These are phyloP conservation scores for Tylochromis polylepis DNA, from an alignment of 2,113 vertebrate genomes.

Conservation along the genomic window DNA sequence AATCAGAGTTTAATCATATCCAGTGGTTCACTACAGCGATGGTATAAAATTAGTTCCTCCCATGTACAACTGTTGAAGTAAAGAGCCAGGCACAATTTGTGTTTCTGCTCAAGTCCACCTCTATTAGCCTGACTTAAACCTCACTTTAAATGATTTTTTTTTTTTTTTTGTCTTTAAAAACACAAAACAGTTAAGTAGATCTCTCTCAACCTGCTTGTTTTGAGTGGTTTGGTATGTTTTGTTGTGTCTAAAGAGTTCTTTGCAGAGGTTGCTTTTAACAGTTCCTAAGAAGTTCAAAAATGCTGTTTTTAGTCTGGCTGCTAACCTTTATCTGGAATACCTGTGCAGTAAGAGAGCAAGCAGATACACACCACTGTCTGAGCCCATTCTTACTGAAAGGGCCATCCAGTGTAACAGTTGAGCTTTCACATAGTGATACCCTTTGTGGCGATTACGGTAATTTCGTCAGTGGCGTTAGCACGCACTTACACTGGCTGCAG, in stretches of 20 bases:
- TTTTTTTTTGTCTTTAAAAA: neutral
- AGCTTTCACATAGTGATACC: neutral
- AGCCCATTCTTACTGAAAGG: neutral
- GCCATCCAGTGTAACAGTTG: neutral
- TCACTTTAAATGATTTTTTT: neutral
- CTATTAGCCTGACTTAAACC: neutral
- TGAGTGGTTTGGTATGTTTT: neutral
- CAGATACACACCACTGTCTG: neutral
- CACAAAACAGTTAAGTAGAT: neutral
- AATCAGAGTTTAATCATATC: neutral
- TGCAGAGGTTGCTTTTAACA: neutral
- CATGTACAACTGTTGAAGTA: neutral
- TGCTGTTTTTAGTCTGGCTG: neutral
- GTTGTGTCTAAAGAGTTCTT: neutral
- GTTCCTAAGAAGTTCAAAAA: neutral
- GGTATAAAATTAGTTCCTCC: neutral
- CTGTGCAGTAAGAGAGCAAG: neutral
- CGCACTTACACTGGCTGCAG: neutral
- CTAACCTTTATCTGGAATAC: neutral
- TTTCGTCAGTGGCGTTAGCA: neutral
- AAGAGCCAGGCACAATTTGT: neutral
- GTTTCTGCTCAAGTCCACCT: neutral
- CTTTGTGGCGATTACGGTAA: neutral
- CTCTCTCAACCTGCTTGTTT: neutral
- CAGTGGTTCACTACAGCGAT: neutral